phyloP scores from a whole-genome alignment of 2,113 vertebrate genomes.

The Cervus canadensis region DNA sequence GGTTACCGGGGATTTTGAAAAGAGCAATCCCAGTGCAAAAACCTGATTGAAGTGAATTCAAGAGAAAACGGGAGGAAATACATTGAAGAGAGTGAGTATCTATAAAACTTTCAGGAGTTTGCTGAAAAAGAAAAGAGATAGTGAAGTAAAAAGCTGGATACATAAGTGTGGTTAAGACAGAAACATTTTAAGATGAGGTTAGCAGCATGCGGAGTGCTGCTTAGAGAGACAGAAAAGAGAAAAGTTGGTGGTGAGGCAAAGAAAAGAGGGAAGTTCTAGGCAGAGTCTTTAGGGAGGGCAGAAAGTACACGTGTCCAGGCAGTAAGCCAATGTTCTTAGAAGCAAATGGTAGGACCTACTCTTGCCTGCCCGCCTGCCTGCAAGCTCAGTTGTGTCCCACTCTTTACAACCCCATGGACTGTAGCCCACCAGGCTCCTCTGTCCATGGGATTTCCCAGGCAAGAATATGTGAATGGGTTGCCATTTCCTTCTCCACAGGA shows the following conservation, averaged over 20 bases:
- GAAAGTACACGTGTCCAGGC: accelerated
- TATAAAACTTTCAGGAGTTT: not conserved
- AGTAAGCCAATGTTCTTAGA: not conserved
- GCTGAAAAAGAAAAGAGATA: not conserved
- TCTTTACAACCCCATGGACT: not conserved
- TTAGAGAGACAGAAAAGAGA: not conserved
- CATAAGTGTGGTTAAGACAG: not conserved
- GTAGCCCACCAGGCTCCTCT: not conserved
- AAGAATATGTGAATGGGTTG: not conserved
- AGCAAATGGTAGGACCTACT: not conserved
- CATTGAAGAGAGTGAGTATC: not conserved
- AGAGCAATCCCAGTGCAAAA: not conserved
- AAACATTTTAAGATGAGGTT: not conserved
- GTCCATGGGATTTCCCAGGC: not conserved
- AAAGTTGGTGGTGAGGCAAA: not conserved
- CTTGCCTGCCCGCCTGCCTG: not conserved
- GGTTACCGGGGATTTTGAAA: not conserved
- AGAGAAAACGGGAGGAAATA: not conserved
- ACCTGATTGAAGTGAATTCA: not conserved
- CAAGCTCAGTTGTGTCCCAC: not conserved
- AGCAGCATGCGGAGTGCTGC: not conserved
- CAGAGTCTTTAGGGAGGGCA: not conserved
- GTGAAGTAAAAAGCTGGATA: not conserved
- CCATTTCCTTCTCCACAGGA: not conserved
- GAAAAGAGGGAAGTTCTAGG: not conserved